Conservation (phyloP, 2,888 invertebrate species). For the Sthenelais limicola region DNA sequence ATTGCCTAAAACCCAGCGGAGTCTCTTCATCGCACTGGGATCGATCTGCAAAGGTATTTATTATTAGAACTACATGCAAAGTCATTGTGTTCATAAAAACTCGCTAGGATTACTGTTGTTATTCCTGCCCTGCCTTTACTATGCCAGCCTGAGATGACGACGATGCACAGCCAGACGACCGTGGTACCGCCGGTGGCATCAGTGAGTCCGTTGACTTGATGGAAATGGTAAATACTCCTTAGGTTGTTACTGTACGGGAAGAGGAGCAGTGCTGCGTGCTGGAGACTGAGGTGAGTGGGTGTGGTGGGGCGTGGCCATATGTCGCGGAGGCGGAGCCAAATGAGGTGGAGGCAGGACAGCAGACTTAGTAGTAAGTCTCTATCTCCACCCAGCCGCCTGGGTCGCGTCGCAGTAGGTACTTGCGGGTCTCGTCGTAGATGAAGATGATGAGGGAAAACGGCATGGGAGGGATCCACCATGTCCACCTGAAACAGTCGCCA, state of each 20-base stretch:
- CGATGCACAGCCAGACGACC: constrained; percentile 22
- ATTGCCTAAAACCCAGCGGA: neutral
- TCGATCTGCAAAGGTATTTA: constrained; percentile 37
- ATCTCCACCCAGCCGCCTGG: constrained; percentile 56
- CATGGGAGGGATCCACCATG: constrained; percentile 57
- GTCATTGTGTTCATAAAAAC: constrained; percentile 41
- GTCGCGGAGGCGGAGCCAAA: constrained; percentile 1
- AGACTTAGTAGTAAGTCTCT: constrained; percentile 57
- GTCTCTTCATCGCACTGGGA: constrained; percentile 34
- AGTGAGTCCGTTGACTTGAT: constrained; percentile 3
- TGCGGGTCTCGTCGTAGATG: constrained; percentile 58
- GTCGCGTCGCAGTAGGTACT: constrained; percentile 51
- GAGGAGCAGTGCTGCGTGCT: constrained; percentile 16
- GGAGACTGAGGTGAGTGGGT: constrained; percentile 6
- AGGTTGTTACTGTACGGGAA: constrained; percentile 36
- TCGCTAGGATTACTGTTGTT: constrained; percentile 13
- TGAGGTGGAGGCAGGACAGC: no score
- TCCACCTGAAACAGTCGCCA: constrained; percentile 48
- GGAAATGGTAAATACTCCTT: constrained; percentile 5
- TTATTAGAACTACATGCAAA: constrained; percentile 39
- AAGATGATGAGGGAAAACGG: constrained; percentile 56
- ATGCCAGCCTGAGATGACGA: constrained; percentile 10
- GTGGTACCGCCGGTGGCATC: constrained; percentile 13
- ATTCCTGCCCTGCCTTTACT: neutral
- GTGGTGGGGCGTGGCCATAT: constrained; percentile 2